phyloP scores from a whole-genome alignment of 2,797 vertebrate species.

The Arctocebus calabarensis region DNA sequence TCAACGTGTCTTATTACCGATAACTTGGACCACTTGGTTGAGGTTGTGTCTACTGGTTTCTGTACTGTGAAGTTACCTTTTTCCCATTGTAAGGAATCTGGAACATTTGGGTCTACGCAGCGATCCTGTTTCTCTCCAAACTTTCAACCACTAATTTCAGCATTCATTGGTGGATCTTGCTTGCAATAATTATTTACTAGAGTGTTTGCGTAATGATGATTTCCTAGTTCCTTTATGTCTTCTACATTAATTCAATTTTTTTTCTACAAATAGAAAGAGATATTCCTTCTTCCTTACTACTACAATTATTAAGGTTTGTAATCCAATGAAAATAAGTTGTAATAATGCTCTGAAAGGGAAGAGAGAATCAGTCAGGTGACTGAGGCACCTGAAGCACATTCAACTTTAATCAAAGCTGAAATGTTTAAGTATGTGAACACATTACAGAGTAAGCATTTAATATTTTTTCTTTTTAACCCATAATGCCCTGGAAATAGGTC shows the following conservation, averaged over 20 bases:
- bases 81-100: neutral
- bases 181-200: neutral
- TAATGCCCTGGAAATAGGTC: neutral
- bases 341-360: neutral
- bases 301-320: neutral
- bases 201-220: neutral
- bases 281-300: neutral
- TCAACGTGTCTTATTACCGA: neutral
- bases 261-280: neutral
- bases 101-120: neutral
- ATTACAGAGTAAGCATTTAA: neutral
- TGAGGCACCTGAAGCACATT: neutral
- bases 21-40: neutral
- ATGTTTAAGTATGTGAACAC: neutral
- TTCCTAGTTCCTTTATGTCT: neutral
- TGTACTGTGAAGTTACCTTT: neutral
- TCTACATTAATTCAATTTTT: neutral
- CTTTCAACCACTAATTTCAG: neutral
- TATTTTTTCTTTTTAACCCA: neutral
- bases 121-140: neutral
- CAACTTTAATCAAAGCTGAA: neutral
- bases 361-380: neutral
- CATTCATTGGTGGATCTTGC: neutral
- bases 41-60: neutral
- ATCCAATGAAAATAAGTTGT: slow-evolving; percentile 16